Percentiles rank a stretch among this genome's conserved stretches.
Conservation (phyloP, 2,797 vertebrate species). For the Zalophus californianus region DNA sequence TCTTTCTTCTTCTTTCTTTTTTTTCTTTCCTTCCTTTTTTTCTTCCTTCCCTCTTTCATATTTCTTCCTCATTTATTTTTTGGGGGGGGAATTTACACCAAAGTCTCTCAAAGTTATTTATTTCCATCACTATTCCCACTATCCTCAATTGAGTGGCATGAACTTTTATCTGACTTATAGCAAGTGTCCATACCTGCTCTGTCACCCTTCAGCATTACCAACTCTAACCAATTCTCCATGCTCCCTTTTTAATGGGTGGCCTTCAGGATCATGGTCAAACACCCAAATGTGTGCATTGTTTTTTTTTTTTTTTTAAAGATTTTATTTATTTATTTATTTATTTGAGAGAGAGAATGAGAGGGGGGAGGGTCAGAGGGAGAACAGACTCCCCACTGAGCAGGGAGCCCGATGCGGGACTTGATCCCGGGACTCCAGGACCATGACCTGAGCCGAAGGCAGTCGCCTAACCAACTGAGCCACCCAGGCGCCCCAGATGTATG, state of each 20-base stretch:
- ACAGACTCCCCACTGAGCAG: too few species aligned
- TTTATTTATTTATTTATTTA: too few species aligned
- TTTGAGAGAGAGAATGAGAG: too few species aligned
- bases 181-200: background rate
- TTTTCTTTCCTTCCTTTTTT: background rate
- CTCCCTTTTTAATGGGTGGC: background rate
- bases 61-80: background rate
- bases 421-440: too few species aligned
- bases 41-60: background rate
- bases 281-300: background rate
- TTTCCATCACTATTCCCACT: background rate
- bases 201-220: background rate
- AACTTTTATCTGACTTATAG: background rate
- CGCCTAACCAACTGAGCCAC: too few species aligned
- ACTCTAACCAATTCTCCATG: background rate
- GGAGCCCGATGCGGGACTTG: too few species aligned
- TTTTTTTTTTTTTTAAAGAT: too few species aligned
- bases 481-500: too few species aligned
- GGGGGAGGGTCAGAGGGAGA: too few species aligned
- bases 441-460: too few species aligned
- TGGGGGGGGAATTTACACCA: background rate
- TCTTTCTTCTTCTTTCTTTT: background rate
- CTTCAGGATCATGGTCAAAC: background rate
- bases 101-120: background rate
- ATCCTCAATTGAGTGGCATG: background rate